Evolutionary conservation across 2,888 invertebrate genomes (phyloP).

Genomic region (Troides aeacus): DNA sequence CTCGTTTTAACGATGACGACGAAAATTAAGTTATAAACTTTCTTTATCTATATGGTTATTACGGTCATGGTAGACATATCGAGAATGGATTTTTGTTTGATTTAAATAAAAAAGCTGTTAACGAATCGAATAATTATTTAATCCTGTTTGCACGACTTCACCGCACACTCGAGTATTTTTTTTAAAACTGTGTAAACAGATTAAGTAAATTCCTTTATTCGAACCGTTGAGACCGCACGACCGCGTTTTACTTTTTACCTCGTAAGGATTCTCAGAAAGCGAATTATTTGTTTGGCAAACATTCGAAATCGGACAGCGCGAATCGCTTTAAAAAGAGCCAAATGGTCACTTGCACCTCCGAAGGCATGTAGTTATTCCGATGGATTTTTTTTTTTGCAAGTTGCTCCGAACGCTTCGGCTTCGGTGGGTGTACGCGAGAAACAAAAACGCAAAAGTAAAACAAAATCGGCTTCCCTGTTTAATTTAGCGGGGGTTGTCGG

Average conservation of each 20-base stretch:
- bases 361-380: constrained; percentile 23
- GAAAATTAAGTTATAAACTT: too few species aligned
- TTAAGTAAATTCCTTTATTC: constrained; percentile 20
- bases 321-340: constrained; percentile 13
- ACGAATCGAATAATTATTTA: constrained; percentile 5
- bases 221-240: constrained; percentile 6
- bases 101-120: not conserved
- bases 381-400: constrained; percentile 30
- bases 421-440: constrained; percentile 48
- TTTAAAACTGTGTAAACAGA: constrained; percentile 14
- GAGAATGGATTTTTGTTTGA: too few species aligned
- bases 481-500: constrained; percentile 74
- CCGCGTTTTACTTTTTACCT: constrained; percentile 20
- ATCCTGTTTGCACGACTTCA: not conserved
- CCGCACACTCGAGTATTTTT: constrained; percentile 3
- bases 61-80: too few species aligned
- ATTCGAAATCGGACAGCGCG: constrained; percentile 18
- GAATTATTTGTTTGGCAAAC: constrained; percentile 27
- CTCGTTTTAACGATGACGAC: too few species aligned
- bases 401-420: constrained; percentile 38
- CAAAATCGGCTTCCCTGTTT: constrained; percentile 73
- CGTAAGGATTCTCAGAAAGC: constrained; percentile 19
- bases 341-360: constrained; percentile 25
- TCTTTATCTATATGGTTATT: too few species aligned
- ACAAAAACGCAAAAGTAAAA: constrained; percentile 60